Evolutionary conservation across 2,113 vertebrate species (phyloP).

Genomic region (Isurus oxyrinchus): DNA sequence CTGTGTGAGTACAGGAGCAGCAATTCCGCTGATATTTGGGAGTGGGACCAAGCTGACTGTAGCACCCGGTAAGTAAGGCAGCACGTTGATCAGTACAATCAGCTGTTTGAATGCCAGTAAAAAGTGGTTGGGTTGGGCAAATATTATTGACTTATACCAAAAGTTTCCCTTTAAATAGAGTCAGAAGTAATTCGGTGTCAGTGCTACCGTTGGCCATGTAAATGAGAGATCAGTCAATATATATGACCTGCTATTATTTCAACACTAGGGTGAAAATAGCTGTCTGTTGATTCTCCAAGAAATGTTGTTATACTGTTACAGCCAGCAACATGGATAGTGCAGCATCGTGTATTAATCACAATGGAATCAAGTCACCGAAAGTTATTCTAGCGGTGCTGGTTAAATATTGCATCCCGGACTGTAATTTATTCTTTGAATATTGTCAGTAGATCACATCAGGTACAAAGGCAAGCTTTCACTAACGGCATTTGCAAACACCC

Average conservation of each 20-base stretch:
- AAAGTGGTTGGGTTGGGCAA: too few relatives aligned
- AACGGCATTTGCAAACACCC: too few relatives aligned
- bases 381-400: not conserved
- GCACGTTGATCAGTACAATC: not conserved
- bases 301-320: not conserved
- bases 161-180: not conserved
- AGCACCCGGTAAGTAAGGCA: slow-evolving; percentile 45
- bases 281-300: not conserved
- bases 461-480: not conserved
- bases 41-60: slow-evolving; percentile 45
- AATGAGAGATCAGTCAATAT: not conserved
- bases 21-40: slow-evolving; percentile 39
- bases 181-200: not conserved
- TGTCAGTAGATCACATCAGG: not conserved
- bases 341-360: not conserved
- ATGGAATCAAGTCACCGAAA: not conserved
- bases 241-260: not conserved
- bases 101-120: not conserved
- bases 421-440: not conserved
- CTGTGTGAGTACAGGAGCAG: slow-evolving; percentile 42
- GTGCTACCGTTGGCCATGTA: not conserved
- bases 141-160: too few relatives aligned
- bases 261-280: not conserved
- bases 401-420: not conserved
- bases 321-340: not conserved